These are phyloP conservation scores for Hermaeophaga mercurialis DNA, from an alignment of 2,888 invertebrate species.

Conservation along the genomic window DNA sequence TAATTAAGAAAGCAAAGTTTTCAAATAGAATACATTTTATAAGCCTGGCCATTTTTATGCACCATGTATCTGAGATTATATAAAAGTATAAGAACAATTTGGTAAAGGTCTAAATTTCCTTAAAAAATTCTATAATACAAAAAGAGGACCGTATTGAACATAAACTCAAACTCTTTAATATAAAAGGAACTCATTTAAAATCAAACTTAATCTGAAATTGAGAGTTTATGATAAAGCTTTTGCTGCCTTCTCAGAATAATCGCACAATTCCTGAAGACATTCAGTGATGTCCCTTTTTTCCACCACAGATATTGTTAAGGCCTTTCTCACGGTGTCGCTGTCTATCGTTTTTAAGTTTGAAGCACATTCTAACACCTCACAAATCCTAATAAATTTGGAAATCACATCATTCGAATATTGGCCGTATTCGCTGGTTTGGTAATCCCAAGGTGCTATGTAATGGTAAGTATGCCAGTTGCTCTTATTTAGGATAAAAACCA, in stretches of 20 bases:
- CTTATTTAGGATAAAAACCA: constrained; percentile 75
- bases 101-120: too few species aligned
- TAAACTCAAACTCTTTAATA: too few species aligned
- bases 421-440: constrained; percentile 82
- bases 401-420: constrained; percentile 72
- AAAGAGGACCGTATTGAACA: too few species aligned
- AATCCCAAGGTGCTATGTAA: constrained; percentile 78
- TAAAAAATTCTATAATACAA: too few species aligned
- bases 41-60: too few species aligned
- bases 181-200: too few species aligned
- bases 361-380: constrained; percentile 71
- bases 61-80: too few species aligned
- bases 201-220: too few species aligned
- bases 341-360: constrained; percentile 69
- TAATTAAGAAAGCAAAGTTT: too few species aligned
- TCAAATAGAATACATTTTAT: too few species aligned
- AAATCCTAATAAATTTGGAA: constrained; percentile 71
- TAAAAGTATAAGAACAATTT: too few species aligned
- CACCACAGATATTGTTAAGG: constrained; percentile 65
- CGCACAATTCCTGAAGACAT: constrained; percentile 61
- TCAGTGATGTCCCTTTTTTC: constrained; percentile 62
- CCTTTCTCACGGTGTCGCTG: constrained; percentile 65
- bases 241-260: neutral
- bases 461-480: constrained; percentile 84
- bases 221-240: too few species aligned